Base-by-base conservation (phyloP, 1,140 invertebrate genomes). In the Mamestra configurata region DNA sequence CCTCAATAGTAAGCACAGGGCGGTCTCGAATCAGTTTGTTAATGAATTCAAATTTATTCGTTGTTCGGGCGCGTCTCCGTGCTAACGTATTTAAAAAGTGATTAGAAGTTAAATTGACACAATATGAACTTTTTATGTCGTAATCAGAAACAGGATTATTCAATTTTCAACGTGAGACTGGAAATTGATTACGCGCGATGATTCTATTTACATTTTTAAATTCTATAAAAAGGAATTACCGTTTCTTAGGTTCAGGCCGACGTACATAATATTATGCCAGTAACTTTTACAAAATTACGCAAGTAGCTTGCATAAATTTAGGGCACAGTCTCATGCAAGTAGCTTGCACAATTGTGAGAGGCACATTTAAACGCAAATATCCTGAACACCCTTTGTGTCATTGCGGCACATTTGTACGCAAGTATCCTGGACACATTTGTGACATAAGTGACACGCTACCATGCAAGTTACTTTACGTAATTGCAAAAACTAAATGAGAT, bases 31-130 rank as follows among this genome's bases (percentile, higher is more conserved):
- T 93, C 91, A 89, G 88, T 90, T 90, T 84, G 89, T 92, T 94
- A 94, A 94, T 94, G 89, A 88, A 94, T 94, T 94, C 92, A 94
- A 94, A 94, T 94, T 94, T 94, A 94, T 93, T 94, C 93, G 90
- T 86, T 88, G 91, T 93, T 94, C 92, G 87, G 86, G 80, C 86
- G 82, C 85, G 89, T 88, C 87, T 89, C 90, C 84, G 84, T 84
- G 81, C 90, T 94, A 94, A 93, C 92, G 91, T 87, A 90, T 94
- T 94, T 94, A 94, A 94, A 94, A 94, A 94, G 91, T 93, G 92
- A 93, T 94, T 94, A 94, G 90, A 93, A 93, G 88, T 93, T 92
- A 92, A 91, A 94, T 93, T 94, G 93, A 93, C 92, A 94, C 93
- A 94, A 93, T 94, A 94, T 93, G 93, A 93, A 93, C 89, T 94